Percentiles rank a stretch among this genome's conserved stretches.
phyloP scores from a whole-genome alignment of 1,140 invertebrate species.

The Branchinecta lindahli region DNA sequence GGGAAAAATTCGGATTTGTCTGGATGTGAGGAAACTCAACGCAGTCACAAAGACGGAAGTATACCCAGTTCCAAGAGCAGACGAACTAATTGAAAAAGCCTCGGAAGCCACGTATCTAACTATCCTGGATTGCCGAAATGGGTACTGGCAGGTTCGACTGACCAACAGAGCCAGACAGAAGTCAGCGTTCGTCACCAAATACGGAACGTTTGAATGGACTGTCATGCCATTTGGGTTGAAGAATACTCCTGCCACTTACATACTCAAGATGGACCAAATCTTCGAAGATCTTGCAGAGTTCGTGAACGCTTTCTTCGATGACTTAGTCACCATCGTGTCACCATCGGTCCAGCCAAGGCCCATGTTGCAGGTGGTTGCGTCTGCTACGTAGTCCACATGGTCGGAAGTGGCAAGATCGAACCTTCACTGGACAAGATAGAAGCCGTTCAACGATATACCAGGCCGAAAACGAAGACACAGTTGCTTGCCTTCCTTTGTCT shows the following conservation, averaged over 20 bases:
- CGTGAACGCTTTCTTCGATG: slow-evolving; percentile 10
- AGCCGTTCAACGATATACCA: slow-evolving; percentile 2
- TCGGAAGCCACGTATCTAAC: slow-evolving; percentile 23
- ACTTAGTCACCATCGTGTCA: neutral
- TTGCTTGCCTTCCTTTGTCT: slow-evolving; percentile 18
- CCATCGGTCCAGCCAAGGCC: slow-evolving; percentile 10
- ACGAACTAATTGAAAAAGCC: slow-evolving; percentile 9
- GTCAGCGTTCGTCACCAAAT: neutral
- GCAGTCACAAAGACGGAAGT: slow-evolving; percentile 1
- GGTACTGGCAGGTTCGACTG: neutral
- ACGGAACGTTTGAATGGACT: slow-evolving; percentile 21
- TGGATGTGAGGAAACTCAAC: neutral
- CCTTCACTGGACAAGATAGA: slow-evolving; percentile 15
- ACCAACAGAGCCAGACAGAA: neutral
- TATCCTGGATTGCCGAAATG: neutral
- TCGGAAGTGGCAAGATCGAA: slow-evolving; percentile 1
- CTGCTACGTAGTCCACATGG: slow-evolving; percentile 17
- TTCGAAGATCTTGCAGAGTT: neutral
- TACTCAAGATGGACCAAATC: slow-evolving; percentile 16
- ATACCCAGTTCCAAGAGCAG: slow-evolving; percentile 12
- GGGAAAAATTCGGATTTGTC: neutral
- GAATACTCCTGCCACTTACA: slow-evolving; percentile 25
- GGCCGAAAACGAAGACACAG: neutral
- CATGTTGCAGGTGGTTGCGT: slow-evolving; percentile 10
- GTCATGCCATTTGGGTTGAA: slow-evolving; percentile 30